Conservation (phyloP, 2,113 vertebrate species). For the Platanista minor region DNA sequence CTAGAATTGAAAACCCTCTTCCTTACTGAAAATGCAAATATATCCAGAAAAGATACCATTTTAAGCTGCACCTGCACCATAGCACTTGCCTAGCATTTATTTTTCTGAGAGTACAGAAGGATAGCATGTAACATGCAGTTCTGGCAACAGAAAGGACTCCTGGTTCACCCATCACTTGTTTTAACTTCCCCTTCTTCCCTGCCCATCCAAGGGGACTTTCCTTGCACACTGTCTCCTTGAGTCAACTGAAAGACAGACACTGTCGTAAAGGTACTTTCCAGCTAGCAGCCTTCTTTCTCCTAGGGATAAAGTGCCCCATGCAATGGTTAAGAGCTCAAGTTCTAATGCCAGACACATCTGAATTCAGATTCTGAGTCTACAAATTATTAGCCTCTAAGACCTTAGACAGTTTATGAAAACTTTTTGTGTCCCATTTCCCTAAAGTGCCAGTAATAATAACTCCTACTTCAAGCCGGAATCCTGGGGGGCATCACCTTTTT, state of each 20-base stretch:
- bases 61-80: background rate
- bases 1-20: background rate
- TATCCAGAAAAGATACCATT: background rate
- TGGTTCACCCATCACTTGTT: background rate
- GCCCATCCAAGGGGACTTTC: slow-evolving; percentile 17
- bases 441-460: background rate
- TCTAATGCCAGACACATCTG: background rate
- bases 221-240: background rate
- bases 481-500: background rate
- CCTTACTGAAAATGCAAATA: background rate
- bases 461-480: background rate
- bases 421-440: background rate
- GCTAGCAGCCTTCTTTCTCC: background rate
- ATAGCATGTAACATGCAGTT: background rate
- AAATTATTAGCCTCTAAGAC: background rate
- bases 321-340: background rate
- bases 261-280: slow-evolving; percentile 53
- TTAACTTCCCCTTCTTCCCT: slow-evolving; percentile 22
- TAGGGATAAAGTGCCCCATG: background rate
- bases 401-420: background rate
- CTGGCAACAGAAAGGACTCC: background rate
- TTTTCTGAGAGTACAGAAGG: background rate
- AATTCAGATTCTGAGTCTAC: background rate
- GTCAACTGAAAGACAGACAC: background rate
- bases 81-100: background rate